Percentiles rank a stretch among this genome's conserved stretches.
Conservation (phyloP, 2,888 invertebrate species). For the Stegana nigrithorax region DNA sequence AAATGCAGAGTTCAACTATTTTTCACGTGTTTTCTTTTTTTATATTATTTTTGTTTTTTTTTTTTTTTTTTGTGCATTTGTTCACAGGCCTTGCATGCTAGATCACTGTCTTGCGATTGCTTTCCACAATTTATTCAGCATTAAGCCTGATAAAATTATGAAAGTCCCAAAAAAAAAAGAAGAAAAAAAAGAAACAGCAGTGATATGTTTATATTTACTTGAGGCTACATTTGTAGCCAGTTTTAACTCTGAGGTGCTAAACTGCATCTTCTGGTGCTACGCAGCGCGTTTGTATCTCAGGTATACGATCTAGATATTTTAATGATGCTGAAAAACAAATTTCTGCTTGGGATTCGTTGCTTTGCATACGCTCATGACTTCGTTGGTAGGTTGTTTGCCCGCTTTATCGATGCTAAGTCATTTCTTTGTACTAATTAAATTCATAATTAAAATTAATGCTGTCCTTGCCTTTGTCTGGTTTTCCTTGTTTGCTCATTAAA, state of each 20-base stretch:
- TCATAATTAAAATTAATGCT: conserved; percentile 21
- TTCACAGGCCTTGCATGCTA: neutral
- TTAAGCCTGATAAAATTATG: conserved; percentile 19
- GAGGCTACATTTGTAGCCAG: neutral
- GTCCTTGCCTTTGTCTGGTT: too few relatives aligned
- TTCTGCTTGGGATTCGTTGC: neutral
- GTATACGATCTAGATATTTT: conserved; percentile 18
- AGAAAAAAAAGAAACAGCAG: conserved; percentile 14
- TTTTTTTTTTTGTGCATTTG: conserved; percentile 1
- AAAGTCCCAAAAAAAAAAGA: conserved; percentile 12
- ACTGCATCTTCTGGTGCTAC: conserved; percentile 25
- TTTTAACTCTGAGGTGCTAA: conserved; percentile 14
- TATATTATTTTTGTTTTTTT: conserved; percentile 10
- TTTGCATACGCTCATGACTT: neutral
- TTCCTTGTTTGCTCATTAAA: conserved; percentile 6
- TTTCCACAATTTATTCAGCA: conserved; percentile 42
- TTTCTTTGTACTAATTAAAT: conserved; percentile 15
- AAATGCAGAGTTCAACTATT: conserved; percentile 20
- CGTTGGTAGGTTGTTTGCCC: neutral
- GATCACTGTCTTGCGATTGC: conserved; percentile 24
- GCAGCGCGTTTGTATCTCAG: conserved; percentile 12
- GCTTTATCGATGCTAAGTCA: conserved; percentile 5
- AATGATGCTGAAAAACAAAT: conserved; percentile 17
- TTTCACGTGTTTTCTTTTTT: conserved; percentile 30
- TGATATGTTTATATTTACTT: neutral